A percentile compares a stretch with the other conserved stretches of the same genome.
Evolutionary conservation across 2,888 invertebrate species (phyloP).

Genomic region (Heteromurus nitidus): DNA sequence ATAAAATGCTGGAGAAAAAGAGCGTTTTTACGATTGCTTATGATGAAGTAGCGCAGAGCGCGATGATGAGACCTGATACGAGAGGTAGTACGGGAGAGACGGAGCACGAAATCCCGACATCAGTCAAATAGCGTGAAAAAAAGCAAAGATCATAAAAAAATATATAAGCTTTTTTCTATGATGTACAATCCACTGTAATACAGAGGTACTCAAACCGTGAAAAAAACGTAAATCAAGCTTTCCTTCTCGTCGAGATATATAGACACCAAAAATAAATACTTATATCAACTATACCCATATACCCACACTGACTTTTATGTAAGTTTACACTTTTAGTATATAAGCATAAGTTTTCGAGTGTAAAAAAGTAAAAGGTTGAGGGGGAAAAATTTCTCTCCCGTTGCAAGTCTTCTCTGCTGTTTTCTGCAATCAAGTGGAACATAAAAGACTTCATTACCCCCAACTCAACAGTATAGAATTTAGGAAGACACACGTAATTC

Average conservation of each 20-base stretch:
- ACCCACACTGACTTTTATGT: too few species aligned
- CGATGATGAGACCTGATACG: conserved; percentile 84
- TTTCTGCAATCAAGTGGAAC: conserved; percentile 43
- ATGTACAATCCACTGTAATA: background rate
- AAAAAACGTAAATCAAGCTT: too few species aligned
- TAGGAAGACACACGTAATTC: too few species aligned
- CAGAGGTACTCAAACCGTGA: too few species aligned
- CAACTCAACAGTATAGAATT: too few species aligned
- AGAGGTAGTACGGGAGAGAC: conserved; percentile 46
- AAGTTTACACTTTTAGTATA: too few species aligned
- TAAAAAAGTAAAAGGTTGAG: too few species aligned
- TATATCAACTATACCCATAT: too few species aligned
- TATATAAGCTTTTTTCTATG: background rate
- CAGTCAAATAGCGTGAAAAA: conserved; percentile 4
- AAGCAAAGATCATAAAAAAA: background rate
- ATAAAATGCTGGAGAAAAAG: conserved; percentile 85
- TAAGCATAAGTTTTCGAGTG: too few species aligned
- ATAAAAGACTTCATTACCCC: conserved; percentile 54
- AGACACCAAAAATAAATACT: too few species aligned
- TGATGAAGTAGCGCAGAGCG: conserved; percentile 90
- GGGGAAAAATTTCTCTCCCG: conserved; percentile 40
- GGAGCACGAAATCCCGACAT: conserved; percentile 43
- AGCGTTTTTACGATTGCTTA: conserved; percentile 95
- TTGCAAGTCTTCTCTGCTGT: conserved; percentile 30
- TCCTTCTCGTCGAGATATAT: too few species aligned